Percentiles rank a stretch among this genome's conserved stretches.
phyloP scores from a whole-genome alignment of 1,140 invertebrate species.

The Diorhabda sublineata region DNA sequence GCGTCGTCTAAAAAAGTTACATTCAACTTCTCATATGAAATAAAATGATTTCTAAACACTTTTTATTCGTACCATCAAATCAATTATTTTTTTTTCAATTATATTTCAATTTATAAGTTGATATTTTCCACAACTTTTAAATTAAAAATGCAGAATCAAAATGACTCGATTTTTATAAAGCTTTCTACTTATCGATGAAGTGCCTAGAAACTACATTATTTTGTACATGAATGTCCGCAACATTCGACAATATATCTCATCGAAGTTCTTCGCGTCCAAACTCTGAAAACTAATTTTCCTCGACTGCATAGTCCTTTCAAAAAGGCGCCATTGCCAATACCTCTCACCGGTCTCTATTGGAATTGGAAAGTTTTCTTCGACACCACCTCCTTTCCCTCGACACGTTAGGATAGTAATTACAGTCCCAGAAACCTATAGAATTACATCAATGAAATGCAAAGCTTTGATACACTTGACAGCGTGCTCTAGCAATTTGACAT shows the following conservation, averaged over 20 bases:
- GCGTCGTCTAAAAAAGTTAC: no score
- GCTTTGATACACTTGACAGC: conserved; percentile 13
- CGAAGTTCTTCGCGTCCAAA: neutral
- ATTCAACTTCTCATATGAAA: no score
- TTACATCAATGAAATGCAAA: conserved; percentile 12
- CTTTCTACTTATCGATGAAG: no score
- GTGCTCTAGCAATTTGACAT: conserved; percentile 4
- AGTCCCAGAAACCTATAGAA: conserved; percentile 11
- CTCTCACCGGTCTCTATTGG: conserved; percentile 3
- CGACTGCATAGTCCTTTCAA: conserved; percentile 7
- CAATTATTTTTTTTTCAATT: no score
- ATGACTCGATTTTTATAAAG: no score
- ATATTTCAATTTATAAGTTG: no score
- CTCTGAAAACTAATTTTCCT: conserved; percentile 7
- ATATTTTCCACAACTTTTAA: no score
- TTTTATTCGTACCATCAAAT: no score
- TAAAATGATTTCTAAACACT: no score
- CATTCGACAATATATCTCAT: conserved; percentile 2
- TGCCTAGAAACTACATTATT: neutral
- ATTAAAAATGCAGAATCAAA: no score
- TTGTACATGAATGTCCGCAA: neutral
- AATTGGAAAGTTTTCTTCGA: conserved; percentile 8
- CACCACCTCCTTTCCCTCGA: neutral
- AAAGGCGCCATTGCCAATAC: conserved; percentile 5
- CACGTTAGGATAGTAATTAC: conserved; percentile 7